Conservation (phyloP, 2,888 invertebrate species). For the Anoplius nigerrimus region DNA sequence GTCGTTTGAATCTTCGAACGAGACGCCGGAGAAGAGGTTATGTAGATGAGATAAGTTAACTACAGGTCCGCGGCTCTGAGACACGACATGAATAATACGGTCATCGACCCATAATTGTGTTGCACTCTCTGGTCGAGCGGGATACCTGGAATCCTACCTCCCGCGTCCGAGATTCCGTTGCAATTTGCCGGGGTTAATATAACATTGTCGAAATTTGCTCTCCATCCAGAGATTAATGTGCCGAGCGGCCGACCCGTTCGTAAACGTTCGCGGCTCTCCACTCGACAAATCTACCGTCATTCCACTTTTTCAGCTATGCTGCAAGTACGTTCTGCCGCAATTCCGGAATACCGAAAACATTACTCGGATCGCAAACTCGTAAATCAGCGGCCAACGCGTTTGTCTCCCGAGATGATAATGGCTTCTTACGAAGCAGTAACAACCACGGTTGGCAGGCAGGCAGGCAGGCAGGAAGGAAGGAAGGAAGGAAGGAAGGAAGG, state of each 20-base stretch:
- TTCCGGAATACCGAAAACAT: background rate
- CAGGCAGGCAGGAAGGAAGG: background rate
- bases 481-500: background rate
- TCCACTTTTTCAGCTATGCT: too few species aligned
- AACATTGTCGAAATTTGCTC: too few species aligned
- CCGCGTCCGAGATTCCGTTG: constrained; percentile 52
- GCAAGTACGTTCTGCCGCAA: too few species aligned
- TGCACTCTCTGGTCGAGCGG: constrained; percentile 62
- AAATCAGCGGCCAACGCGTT: constrained; percentile 22
- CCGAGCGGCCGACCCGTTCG: too few species aligned
- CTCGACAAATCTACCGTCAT: too few species aligned
- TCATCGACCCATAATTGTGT: constrained; percentile 65
- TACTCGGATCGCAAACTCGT: constrained; percentile 2
- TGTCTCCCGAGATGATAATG: constrained; percentile 13
- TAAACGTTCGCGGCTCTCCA: too few species aligned
- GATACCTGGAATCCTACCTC: constrained; percentile 55
- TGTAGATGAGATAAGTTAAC: constrained; percentile 67
- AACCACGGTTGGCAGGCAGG: too few species aligned
- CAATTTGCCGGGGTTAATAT: constrained; percentile 27
- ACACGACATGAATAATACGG: constrained; percentile 64
- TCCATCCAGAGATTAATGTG: too few species aligned
- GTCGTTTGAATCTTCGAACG: constrained; percentile 47
- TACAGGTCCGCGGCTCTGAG: constrained; percentile 60
- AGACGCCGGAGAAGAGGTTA: constrained; percentile 54
- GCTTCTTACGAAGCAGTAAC: constrained; percentile 12